These are phyloP conservation scores for Bolborhynchus lineola DNA, from an alignment of 2,113 vertebrate species.

Conservation along the genomic window DNA sequence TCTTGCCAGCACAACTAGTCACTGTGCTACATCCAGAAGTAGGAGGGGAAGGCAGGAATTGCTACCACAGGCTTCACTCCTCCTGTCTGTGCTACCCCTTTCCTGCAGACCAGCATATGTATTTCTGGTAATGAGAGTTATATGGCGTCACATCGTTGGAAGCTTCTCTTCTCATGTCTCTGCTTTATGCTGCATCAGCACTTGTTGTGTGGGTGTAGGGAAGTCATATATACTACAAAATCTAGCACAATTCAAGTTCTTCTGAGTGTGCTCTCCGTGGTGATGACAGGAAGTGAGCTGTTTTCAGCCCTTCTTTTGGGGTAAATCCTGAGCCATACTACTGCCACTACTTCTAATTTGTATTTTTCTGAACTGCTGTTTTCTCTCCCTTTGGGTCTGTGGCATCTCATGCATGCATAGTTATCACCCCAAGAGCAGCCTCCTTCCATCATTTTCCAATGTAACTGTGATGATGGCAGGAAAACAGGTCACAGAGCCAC, in stretches of 20 bases:
- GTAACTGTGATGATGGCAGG: background rate
- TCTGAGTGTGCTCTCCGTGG: background rate
- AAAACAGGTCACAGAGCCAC: background rate
- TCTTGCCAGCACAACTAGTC: background rate
- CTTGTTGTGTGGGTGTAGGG: background rate
- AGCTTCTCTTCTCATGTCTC: background rate
- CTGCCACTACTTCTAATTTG: background rate
- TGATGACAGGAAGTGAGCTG: background rate
- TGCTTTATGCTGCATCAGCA: background rate
- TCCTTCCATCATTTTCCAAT: background rate
- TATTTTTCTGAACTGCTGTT: background rate
- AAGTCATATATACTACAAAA: rapidly evolving
- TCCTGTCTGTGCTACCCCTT: background rate
- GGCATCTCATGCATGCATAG: background rate
- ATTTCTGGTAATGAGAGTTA: background rate
- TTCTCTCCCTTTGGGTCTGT: background rate
- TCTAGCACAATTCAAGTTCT: background rate
- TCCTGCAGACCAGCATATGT: background rate
- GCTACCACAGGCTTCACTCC: background rate
- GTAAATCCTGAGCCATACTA: background rate
- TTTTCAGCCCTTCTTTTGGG: background rate
- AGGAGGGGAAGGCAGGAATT: background rate
- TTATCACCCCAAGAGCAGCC: background rate
- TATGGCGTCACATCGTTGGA: background rate
- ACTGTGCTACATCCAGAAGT: background rate